These are phyloP conservation scores for Aurelia coerulea DNA, from an alignment of 30 jellyfish, hydroid and myxozoan species.

Conservation along the genomic window DNA sequence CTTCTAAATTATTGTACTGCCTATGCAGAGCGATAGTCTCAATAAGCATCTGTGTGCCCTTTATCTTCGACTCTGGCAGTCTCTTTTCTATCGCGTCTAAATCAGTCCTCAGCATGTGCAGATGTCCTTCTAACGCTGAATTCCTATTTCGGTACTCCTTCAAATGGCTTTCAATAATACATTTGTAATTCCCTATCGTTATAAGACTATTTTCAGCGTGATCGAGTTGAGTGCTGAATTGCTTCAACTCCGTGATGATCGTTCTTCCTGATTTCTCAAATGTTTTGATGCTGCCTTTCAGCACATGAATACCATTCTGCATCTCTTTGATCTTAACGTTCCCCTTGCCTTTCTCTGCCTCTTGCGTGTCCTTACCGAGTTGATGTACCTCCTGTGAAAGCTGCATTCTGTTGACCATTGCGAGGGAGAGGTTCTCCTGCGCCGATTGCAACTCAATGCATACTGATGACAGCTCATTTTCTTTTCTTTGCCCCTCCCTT, in stretches of 20 bases:
- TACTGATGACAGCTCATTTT: constrained; percentile 52
- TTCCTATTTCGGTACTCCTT: constrained; percentile 81
- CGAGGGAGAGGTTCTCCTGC: constrained; percentile 86
- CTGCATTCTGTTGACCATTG: constrained; percentile 87
- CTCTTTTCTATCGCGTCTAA: constrained; percentile 78
- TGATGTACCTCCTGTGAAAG: constrained; percentile 80
- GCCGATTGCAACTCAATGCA: constrained; percentile 72
- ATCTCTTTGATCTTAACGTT: constrained; percentile 65
- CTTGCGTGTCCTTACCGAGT: constrained; percentile 54
- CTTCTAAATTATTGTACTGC: constrained; percentile 78
- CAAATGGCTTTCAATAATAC: constrained; percentile 73
- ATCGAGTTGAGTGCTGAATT: constrained; percentile 70
- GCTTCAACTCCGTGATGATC: constrained; percentile 64
- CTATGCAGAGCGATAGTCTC: constrained; percentile 83
- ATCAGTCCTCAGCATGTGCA: constrained; percentile 68
- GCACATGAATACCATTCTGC: constrained; percentile 65
- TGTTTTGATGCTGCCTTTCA: constrained; percentile 58
- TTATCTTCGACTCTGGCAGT: constrained; percentile 56
- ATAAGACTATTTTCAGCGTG: constrained; percentile 79
- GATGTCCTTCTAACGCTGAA: constrained; percentile 75
- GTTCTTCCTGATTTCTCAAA: constrained; percentile 82
- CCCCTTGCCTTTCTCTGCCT: constrained; percentile 44
- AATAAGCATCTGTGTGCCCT: constrained; percentile 79
- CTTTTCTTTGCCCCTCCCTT: constrained; percentile 30
- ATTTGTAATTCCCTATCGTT: constrained; percentile 72